Percentiles rank a stretch among this genome's conserved stretches.
Conservation (phyloP, 2,888 invertebrate species). For the Standfussiana lucernea region DNA sequence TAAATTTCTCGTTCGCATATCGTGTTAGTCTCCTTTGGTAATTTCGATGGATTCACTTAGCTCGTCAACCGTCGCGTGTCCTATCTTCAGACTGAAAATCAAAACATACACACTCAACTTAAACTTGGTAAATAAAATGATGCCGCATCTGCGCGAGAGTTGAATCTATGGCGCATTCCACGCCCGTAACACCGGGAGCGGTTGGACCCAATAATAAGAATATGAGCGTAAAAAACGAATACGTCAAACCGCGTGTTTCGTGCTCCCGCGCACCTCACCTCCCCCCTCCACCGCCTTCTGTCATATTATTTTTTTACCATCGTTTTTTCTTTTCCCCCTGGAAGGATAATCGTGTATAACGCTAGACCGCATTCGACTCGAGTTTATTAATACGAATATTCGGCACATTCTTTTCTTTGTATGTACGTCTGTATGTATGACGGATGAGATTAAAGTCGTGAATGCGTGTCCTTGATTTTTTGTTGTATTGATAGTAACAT, state of each 20-base stretch:
- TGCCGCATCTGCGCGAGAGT: constrained; percentile 80
- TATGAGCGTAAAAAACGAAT: constrained; percentile 89
- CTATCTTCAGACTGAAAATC: constrained; percentile 4
- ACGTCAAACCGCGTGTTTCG: constrained; percentile 85
- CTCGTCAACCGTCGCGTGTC: background rate
- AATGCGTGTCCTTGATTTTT: constrained; percentile 62
- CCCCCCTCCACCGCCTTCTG: constrained; percentile 76
- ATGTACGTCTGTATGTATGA: constrained; percentile 64
- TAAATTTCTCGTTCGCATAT: background rate
- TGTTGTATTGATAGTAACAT: constrained; percentile 67
- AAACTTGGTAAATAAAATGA: constrained; percentile 43
- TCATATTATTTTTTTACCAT: constrained; percentile 76
- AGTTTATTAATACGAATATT: constrained; percentile 84
- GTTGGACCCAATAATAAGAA: constrained; percentile 89
- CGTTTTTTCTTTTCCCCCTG: constrained; percentile 76
- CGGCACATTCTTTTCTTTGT: constrained; percentile 74
- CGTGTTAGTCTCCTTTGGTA: constrained; percentile 6
- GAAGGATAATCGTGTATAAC: constrained; percentile 87
- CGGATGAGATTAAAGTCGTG: constrained; percentile 66
- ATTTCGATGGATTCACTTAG: constrained; percentile 25
- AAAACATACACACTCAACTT: background rate
- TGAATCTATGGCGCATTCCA: constrained; percentile 87
- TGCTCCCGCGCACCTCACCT: constrained; percentile 80
- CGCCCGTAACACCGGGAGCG: constrained; percentile 91
- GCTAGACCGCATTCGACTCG: constrained; percentile 82